phyloP scores from a whole-genome alignment of 1,140 invertebrate genomes.

The Delia radicum region DNA sequence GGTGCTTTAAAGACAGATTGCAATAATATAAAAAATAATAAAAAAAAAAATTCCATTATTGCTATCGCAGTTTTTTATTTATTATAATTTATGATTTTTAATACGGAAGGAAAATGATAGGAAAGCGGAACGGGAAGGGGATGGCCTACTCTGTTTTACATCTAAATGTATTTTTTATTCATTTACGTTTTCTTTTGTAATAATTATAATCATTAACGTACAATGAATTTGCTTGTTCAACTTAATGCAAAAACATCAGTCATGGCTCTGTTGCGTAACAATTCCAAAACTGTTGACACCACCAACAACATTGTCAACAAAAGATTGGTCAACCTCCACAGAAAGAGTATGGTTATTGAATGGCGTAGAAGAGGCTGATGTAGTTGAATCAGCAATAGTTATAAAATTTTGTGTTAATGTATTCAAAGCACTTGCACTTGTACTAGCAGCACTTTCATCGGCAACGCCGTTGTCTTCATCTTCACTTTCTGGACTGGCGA shows the following conservation, averaged over 20 bases:
- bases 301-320: no score
- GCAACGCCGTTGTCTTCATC: not conserved
- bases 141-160: not conserved
- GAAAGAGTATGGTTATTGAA: not conserved
- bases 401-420: not conserved
- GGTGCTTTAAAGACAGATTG: no score
- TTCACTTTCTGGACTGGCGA: not conserved
- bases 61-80: no score
- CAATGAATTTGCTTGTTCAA: no score
- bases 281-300: not conserved
- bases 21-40: no score
- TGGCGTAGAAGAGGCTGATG: not conserved
- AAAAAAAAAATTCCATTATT: no score
- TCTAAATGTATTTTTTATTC: not conserved
- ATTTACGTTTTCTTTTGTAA: not conserved
- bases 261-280: not conserved
- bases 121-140: not conserved
- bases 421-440: not conserved
- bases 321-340: no score
- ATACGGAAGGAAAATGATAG: no score
- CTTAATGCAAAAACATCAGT: not conserved
- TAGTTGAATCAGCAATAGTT: not conserved
- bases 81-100: no score
- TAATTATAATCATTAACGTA: not conserved
- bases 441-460: not conserved